These are phyloP conservation scores for Stomatorhinus walkeri DNA, from an alignment of 2,797 vertebrate species.

Conservation along the genomic window DNA sequence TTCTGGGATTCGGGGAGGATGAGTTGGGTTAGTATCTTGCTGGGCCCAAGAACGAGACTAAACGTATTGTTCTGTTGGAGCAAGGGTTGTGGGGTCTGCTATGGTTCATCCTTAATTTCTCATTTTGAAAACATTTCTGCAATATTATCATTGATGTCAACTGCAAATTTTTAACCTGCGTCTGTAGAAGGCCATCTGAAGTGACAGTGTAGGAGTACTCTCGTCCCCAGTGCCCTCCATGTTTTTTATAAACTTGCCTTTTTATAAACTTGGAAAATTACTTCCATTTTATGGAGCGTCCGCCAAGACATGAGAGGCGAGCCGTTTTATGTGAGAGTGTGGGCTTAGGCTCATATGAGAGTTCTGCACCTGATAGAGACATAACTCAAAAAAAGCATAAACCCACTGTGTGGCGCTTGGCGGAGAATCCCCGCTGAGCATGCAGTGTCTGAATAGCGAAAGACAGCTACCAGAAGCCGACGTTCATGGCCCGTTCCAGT, in stretches of 20 bases:
- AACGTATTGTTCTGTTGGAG: neutral
- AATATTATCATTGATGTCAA: neutral
- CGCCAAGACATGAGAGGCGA: neutral
- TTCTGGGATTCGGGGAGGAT: constrained; percentile 95
- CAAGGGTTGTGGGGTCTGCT: neutral
- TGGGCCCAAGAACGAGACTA: neutral
- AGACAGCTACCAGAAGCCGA: constrained; percentile 18
- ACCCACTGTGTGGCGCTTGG: constrained; percentile 26
- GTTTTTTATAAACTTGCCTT: neutral
- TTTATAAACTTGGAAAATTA: neutral
- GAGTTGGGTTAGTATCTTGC: constrained; percentile 73
- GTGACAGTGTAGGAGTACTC: neutral
- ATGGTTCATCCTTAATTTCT: neutral
- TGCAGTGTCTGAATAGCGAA: constrained; percentile 27
- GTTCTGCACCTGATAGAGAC: neutral
- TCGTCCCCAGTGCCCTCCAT: neutral
- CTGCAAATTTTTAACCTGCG: neutral
- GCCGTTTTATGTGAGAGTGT: constrained; percentile 6
- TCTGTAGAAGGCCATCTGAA: neutral
- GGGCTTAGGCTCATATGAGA: neutral
- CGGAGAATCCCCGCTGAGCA: constrained; percentile 25
- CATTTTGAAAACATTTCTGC: neutral
- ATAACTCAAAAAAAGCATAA: neutral
- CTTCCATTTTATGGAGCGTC: constrained; percentile 28
- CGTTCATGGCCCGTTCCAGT: constrained; percentile 41